Conservation (phyloP, 2,113 vertebrate species). For the Myrmecobius fasciatus region DNA sequence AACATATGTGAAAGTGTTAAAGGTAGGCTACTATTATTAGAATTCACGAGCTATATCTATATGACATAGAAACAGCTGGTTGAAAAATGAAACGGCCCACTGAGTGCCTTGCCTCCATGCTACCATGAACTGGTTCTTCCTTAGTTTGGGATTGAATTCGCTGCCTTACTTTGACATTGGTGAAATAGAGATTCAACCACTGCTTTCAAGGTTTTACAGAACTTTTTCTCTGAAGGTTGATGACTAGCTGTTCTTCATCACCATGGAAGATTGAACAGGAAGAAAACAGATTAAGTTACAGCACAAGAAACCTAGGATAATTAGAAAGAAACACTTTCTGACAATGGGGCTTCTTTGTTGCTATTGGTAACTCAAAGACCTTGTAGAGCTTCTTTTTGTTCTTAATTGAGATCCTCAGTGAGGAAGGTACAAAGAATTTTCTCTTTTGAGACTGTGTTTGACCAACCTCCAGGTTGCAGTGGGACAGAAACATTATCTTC, state of each 20-base stretch:
- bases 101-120: slow-evolving; percentile 19
- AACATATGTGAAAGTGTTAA: not conserved
- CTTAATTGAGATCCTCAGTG: slow-evolving; percentile 32
- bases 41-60: not conserved
- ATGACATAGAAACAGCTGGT: not conserved
- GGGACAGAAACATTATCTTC: not conserved
- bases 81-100: slow-evolving; percentile 47
- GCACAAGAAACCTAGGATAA: not conserved
- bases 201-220: not conserved
- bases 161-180: not conserved
- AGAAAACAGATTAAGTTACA: slow-evolving; percentile 3
- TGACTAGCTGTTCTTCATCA: slow-evolving; percentile 15
- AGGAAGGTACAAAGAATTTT: not conserved
- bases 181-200: not conserved
- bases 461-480: slow-evolving; percentile 21
- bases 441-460: slow-evolving; percentile 9
- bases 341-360: not conserved
- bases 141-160: slow-evolving; percentile 1
- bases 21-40: not conserved
- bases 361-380: slow-evolving; percentile 21
- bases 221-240: not conserved
- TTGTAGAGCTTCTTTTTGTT: not conserved
- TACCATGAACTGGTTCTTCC: not conserved
- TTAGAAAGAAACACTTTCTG: not conserved
- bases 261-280: slow-evolving; percentile 19